Evolutionary conservation across 2,113 vertebrate species (phyloP), one percentile per base, ranked within the genome.

Genomic region (Sceloporus undulatus): DNA sequence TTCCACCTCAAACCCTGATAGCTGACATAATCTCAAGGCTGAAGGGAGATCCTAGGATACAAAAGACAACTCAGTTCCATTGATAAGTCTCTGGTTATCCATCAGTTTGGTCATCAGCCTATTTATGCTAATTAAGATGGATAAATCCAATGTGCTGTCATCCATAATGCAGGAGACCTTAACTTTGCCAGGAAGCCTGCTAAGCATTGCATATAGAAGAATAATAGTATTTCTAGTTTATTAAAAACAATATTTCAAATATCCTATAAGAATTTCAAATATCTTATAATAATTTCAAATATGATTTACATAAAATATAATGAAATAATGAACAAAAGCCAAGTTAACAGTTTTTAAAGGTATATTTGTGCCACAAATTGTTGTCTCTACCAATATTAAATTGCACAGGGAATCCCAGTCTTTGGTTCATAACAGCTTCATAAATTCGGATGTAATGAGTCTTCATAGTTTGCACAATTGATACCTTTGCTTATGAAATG

Each of bases 331-430:
- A 66, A 62, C 9, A 81, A 59, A 71, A 48, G 34, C 70, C 25
- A 71, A 77, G 59, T 25, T 73, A 80, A 80, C 40, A n/a, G 10
- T 66, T 62, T 9, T 68, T 59, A 70, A 78, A 29, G 54, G 25
- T 62, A 65, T 1, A 19, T 74, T 81, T 87, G 38, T 23, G 48
- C 38, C 25, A 62, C n/a, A 66, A 59, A 8, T 8, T 25, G 14
- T 68, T 59, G 23, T 19, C 52, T 71, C 27, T 21, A 25, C 65
- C 65, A 52, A 9, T 25, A 54, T 2, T 68, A 78, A n/a, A 86
- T 79, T 86, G 85, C 75, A 86, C 40, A 70, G 34, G 29, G 62
- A 68, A 78, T 52, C 59, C 38, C 75, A 86, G 62, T 75, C 74
- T 77, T 66, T 19, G n/a, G 27, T 54, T 84, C 2, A 9, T 54